phyloP scores from a whole-genome alignment of 2,888 invertebrate genomes.

The Monopis laevigella region DNA sequence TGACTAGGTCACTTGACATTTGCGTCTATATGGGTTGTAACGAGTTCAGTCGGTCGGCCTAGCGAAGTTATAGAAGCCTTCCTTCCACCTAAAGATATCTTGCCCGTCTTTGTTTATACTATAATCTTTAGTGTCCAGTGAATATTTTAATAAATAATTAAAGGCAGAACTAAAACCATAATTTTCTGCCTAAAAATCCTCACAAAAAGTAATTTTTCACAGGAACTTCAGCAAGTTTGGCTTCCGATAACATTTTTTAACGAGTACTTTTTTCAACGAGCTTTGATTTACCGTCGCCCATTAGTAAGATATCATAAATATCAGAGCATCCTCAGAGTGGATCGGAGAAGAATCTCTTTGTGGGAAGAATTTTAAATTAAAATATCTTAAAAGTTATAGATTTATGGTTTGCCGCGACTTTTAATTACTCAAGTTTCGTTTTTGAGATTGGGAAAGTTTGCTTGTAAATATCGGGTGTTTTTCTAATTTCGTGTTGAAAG shows the following conservation, averaged over 20 bases:
- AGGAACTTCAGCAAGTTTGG: constrained; percentile 7
- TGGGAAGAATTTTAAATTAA: constrained; percentile 41
- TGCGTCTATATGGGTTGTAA: no score
- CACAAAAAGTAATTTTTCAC: background rate
- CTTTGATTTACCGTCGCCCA: constrained; percentile 11
- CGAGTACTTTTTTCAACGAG: constrained; percentile 13
- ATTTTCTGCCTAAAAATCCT: no score
- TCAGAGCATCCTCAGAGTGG: constrained; percentile 11
- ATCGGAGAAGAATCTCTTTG: constrained; percentile 5
- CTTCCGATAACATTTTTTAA: constrained; percentile 12
- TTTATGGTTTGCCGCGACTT: constrained; percentile 32
- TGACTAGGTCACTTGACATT: no score
- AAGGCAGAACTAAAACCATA: no score
- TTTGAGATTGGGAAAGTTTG: constrained; percentile 22
- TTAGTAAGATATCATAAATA: constrained; percentile 14
- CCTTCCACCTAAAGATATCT: no score
- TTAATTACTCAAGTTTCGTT: constrained; percentile 41
- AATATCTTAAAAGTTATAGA: constrained; percentile 49
- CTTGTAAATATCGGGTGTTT: constrained; percentile 16
- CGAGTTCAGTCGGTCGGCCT: no score
- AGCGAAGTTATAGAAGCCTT: no score
- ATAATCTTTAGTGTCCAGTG: no score
- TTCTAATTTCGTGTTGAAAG: background rate
- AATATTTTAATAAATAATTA: no score
- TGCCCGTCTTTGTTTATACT: no score